Evolutionary conservation across 2,888 invertebrate species (phyloP).

Genomic region (Cheilosia urbana): DNA sequence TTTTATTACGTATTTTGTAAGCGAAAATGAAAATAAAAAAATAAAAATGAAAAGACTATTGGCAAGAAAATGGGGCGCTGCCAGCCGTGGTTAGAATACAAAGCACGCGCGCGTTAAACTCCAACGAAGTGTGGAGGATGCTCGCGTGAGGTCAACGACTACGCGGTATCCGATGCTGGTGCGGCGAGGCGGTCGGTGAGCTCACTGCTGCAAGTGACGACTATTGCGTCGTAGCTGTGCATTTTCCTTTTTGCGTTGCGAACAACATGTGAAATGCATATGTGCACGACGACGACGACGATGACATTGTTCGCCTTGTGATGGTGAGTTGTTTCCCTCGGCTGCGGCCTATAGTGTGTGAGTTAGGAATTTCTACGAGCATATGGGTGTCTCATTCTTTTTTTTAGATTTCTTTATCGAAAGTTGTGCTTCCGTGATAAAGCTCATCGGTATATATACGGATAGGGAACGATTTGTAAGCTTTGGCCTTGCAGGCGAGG

Average conservation of each 20-base stretch:
- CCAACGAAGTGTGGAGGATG: slow-evolving; percentile 42
- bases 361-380: too few relatives aligned
- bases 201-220: slow-evolving; percentile 30
- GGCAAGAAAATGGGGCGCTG: slow-evolving; percentile 27
- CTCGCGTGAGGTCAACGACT: slow-evolving; percentile 48
- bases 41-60: slow-evolving; percentile 1
- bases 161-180: slow-evolving; percentile 18
- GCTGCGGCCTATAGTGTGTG: too few relatives aligned
- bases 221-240: slow-evolving; percentile 28
- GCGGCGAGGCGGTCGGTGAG: background rate
- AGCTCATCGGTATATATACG: too few relatives aligned
- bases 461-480: too few relatives aligned
- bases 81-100: slow-evolving; percentile 34
- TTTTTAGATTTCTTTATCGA: too few relatives aligned
- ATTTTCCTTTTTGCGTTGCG: slow-evolving; percentile 15
- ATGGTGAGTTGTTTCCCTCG: background rate
- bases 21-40: background rate
- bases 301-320: background rate
- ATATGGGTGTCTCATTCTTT: too few relatives aligned
- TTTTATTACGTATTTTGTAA: slow-evolving; percentile 1
- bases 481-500: too few relatives aligned
- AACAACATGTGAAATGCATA: slow-evolving; percentile 17
- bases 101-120: slow-evolving; percentile 37
- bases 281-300: background rate
- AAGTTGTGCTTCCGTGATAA: too few relatives aligned